Evolutionary conservation across 2,797 vertebrate genomes (phyloP).

Genomic region (Scarus forsteni): DNA sequence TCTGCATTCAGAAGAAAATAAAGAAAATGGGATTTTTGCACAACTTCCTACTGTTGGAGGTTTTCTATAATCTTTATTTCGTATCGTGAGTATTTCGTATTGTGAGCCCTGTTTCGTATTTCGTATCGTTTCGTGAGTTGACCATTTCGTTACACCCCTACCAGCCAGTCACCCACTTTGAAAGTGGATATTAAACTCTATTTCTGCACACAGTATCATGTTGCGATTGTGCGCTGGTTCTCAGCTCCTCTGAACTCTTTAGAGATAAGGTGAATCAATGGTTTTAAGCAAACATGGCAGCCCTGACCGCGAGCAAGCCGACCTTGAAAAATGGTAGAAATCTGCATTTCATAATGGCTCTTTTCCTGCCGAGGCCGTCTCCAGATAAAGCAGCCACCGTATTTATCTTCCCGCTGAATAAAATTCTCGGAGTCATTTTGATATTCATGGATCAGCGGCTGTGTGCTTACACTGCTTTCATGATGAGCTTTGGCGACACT

Average conservation of each 20-base stretch:
- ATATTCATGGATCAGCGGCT: slow-evolving; percentile 58
- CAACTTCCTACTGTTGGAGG: no score
- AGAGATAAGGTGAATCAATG: slow-evolving; percentile 45
- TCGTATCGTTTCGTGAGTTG: no score
- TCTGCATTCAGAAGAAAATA: no score
- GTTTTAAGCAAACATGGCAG: slow-evolving; percentile 48
- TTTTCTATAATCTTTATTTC: no score
- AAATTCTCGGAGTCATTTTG: slow-evolving; percentile 46
- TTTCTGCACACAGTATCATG: no score
- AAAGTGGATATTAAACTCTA: no score
- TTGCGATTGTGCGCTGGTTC: slow-evolving; percentile 19
- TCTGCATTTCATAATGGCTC: slow-evolving; percentile 61
- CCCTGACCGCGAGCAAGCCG: slow-evolving; percentile 25
- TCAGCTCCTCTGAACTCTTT: slow-evolving; percentile 30
- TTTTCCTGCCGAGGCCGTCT: slow-evolving; percentile 44
- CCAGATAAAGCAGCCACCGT: slow-evolving; percentile 48
- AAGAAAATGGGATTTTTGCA: no score
- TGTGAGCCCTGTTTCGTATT: no score
- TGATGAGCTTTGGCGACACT: slow-evolving; percentile 47
- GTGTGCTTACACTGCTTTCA: slow-evolving; percentile 33
- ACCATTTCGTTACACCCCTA: no score
- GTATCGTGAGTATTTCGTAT: no score
- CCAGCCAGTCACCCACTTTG: no score
- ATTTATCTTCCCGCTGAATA: slow-evolving; percentile 46
- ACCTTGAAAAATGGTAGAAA: slow-evolving; percentile 52